These are phyloP conservation scores for Luscinia luscinia DNA, from an alignment of 2,797 vertebrate genomes.

Conservation along the genomic window DNA sequence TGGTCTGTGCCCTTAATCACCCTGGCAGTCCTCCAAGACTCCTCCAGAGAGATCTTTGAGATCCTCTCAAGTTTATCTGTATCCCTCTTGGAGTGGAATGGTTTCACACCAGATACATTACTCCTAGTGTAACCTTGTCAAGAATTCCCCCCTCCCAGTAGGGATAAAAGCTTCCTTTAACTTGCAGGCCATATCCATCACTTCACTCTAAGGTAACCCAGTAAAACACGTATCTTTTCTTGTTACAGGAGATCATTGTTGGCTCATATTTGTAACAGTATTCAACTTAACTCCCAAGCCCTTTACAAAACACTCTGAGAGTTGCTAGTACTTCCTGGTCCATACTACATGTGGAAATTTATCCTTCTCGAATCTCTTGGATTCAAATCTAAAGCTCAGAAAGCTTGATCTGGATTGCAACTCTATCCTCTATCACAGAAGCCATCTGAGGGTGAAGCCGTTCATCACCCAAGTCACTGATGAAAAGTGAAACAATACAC, in stretches of 20 bases:
- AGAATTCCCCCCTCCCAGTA: rapidly evolving
- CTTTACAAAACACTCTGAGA: not conserved
- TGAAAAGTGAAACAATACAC: not conserved
- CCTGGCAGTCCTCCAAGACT: not conserved
- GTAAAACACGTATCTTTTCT: not conserved
- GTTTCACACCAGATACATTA: not conserved
- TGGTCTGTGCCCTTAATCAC: not conserved
- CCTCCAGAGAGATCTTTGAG: not conserved
- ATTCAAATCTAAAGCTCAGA: not conserved
- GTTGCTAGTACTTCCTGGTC: not conserved
- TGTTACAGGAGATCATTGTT: not conserved
- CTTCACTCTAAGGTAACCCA: not conserved
- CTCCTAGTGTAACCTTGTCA: not conserved
- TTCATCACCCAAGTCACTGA: not conserved
- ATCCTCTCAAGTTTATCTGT: not conserved
- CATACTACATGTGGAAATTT: not conserved
- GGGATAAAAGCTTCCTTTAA: not conserved
- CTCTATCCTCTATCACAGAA: not conserved
- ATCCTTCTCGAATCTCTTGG: not conserved
- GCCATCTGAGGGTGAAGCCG: not conserved
- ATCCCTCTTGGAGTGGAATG: not conserved
- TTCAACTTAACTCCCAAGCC: not conserved
- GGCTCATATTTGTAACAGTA: not conserved
- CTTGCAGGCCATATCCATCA: not conserved
- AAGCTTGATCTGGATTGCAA: not conserved